A percentile compares a stretch with the other conserved stretches of the same genome.
Evolutionary conservation across 2,888 invertebrate species (phyloP).

Genomic region (Globia sparganii): DNA sequence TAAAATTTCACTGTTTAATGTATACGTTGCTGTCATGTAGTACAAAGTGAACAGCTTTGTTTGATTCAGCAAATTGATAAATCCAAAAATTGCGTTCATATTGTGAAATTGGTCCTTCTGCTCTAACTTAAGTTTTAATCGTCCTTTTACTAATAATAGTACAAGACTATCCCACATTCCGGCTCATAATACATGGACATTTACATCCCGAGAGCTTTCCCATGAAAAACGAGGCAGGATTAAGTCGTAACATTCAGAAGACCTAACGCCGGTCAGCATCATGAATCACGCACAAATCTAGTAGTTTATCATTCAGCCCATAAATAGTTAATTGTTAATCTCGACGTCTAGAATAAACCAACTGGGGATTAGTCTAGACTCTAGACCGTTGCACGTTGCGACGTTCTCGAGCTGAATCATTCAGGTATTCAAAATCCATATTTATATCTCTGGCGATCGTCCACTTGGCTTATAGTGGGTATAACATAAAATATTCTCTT

Average conservation of each 20-base stretch:
- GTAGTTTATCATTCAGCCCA: conserved; percentile 57
- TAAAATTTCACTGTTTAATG: conserved; percentile 15
- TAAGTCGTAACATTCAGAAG: conserved; percentile 56
- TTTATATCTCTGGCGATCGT: conserved; percentile 76
- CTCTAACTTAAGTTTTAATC: neutral
- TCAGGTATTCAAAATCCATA: conserved; percentile 67
- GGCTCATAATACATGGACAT: conserved; percentile 36
- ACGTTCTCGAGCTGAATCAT: conserved; percentile 58
- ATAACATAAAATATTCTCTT: conserved; percentile 63
- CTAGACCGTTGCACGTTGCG: conserved; percentile 56
- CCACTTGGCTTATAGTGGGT: conserved; percentile 66
- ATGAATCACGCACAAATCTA: conserved; percentile 64
- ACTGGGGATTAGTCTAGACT: conserved; percentile 64
- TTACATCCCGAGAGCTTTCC: conserved; percentile 40
- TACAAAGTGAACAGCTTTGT: neutral
- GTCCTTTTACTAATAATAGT: conserved; percentile 18
- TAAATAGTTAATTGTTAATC: conserved; percentile 70
- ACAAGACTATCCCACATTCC: conserved; percentile 23
- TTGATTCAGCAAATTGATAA: neutral
- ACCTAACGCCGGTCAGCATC: conserved; percentile 45
- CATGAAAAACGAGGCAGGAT: conserved; percentile 57
- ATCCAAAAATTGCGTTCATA: neutral
- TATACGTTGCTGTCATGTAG: neutral
- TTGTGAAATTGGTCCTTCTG: neutral
- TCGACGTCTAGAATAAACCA: conserved; percentile 64